Conservation (phyloP, 2,113 vertebrate species). For the Edolisoma coerulescens region DNA sequence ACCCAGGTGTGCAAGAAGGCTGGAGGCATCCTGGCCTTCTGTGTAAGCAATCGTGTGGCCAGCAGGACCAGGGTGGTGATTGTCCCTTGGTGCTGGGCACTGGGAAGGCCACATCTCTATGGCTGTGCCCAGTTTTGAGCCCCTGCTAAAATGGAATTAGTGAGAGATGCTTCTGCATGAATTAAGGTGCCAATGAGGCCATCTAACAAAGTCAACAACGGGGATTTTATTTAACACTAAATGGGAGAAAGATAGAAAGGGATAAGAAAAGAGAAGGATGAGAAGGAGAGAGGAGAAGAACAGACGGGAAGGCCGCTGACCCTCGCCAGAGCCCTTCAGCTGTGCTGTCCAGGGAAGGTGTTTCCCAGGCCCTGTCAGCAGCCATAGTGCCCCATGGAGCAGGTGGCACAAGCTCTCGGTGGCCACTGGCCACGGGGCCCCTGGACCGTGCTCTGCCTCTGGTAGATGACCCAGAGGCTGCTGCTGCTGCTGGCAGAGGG, state of each 20-base stretch:
- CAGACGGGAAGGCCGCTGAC: rapidly evolving
- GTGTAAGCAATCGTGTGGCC: background rate
- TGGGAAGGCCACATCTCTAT: rapidly evolving
- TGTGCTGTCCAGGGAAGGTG: no score
- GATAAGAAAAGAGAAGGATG: background rate
- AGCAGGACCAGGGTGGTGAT: background rate
- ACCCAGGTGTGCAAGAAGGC: no score
- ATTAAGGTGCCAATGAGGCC: no score
- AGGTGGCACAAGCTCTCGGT: no score
- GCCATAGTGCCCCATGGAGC: no score
- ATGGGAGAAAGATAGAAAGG: no score
- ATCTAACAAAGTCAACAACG: background rate
- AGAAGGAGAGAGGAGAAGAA: background rate
- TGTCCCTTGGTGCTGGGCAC: background rate
- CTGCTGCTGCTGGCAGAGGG: no score
- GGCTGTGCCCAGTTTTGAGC: background rate
- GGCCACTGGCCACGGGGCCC: no score
- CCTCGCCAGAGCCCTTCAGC: no score
- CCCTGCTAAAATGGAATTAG: rapidly evolving
- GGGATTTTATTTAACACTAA: background rate
- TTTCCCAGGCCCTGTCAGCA: no score
- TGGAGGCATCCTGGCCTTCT: background rate
- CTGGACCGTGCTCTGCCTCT: no score
- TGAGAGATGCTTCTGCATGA: rapidly evolving
- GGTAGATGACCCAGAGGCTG: no score